Percentiles rank a stretch among this genome's conserved stretches.
Evolutionary conservation across 2,888 invertebrate species (phyloP).

Genomic region (Herminia tarsipennalis): DNA sequence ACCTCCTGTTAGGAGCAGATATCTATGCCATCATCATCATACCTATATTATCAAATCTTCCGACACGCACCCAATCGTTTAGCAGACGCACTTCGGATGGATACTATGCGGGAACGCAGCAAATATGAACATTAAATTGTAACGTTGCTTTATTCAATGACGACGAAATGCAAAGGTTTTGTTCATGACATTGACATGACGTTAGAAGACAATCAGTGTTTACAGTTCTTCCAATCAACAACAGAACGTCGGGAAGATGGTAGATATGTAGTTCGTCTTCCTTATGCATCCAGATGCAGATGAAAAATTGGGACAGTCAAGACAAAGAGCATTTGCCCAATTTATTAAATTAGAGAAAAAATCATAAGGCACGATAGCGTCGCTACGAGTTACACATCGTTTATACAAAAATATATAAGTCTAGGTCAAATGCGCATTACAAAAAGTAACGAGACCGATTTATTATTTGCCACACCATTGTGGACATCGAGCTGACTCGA

Average conservation of each 20-base stretch:
- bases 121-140: background rate
- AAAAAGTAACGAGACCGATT: background rate
- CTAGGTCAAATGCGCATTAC: background rate
- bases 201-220: background rate
- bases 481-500: background rate
- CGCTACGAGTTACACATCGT: background rate
- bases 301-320: background rate
- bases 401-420: background rate
- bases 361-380: background rate
- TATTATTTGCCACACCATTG: conserved; percentile 3
- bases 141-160: background rate
- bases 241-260: background rate
- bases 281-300: background rate
- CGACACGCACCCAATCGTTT: background rate
- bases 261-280: background rate
- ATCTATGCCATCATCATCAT: background rate
- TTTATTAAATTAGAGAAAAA: conserved; percentile 1
- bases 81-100: background rate
- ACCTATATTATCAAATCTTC: background rate
- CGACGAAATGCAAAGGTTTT: background rate
- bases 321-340: background rate
- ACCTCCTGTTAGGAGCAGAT: background rate
- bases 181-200: background rate
- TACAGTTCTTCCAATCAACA: background rate
- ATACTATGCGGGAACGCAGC: background rate